Evolutionary conservation across 2,797 vertebrate genomes (phyloP).

Genomic region (Pogoniulus pusillus): DNA sequence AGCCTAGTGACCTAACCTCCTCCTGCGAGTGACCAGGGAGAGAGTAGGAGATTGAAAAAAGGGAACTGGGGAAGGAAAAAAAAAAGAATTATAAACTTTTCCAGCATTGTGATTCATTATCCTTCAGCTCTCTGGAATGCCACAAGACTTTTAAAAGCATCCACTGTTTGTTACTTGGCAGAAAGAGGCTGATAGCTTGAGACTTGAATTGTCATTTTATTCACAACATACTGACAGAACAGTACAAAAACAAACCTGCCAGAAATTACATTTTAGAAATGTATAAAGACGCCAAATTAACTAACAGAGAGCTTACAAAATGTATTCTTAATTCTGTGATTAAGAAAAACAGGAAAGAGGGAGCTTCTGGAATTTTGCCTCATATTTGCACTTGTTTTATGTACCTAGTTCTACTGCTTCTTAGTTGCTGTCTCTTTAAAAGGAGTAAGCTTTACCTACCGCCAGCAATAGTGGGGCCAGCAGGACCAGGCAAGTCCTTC

Average conservation of each 20-base stretch:
- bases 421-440: background rate
- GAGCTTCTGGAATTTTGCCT: background rate
- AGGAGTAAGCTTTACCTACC: background rate
- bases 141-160: conserved; percentile 31
- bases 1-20: background rate
- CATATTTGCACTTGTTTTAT: background rate
- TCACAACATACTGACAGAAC: conserved; percentile 26
- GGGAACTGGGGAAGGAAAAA: background rate
- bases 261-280: conserved; percentile 33
- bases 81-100: background rate
- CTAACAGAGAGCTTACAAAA: background rate
- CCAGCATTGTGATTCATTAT: conserved; percentile 8
- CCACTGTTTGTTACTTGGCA: conserved; percentile 3
- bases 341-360: background rate
- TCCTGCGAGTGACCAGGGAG: background rate
- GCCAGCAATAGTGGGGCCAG: too few relatives aligned
- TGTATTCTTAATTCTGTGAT: background rate
- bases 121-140: background rate
- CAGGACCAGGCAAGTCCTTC: too few relatives aligned
- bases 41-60: background rate
- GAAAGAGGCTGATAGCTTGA: conserved; percentile 36
- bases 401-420: background rate
- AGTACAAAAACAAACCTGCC: conserved; percentile 39
- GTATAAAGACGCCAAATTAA: background rate
- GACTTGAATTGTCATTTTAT: conserved; percentile 31